A percentile compares a stretch with the other conserved stretches of the same genome.
phyloP scores from a whole-genome alignment of 2,888 invertebrate genomes.

The Halictus ligatus region DNA sequence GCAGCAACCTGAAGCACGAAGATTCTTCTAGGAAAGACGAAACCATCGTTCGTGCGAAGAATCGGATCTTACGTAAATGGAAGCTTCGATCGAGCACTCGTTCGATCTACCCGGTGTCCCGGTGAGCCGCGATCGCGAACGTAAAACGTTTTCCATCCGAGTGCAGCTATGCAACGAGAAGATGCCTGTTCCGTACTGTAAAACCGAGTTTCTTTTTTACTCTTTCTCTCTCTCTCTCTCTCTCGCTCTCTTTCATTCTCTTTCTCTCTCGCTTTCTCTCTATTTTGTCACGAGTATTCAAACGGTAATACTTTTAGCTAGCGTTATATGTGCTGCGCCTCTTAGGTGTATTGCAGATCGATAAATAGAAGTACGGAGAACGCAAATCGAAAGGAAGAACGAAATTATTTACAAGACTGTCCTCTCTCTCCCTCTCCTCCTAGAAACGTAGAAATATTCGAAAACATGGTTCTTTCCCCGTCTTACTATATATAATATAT shows the following conservation, averaged over 20 bases:
- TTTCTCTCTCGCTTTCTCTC: slow-evolving; percentile 1
- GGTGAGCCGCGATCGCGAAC: slow-evolving; percentile 18
- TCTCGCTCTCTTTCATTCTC: neutral
- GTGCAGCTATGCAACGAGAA: neutral
- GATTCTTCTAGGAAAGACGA: neutral
- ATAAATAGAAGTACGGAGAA: slow-evolving; percentile 59
- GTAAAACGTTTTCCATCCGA: neutral
- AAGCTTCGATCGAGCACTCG: slow-evolving; percentile 18
- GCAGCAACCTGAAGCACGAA: neutral
- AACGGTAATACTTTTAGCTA: slow-evolving; percentile 51
- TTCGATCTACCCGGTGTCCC: neutral
- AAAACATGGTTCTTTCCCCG: slow-evolving; percentile 54
- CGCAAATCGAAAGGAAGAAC: slow-evolving; percentile 48
- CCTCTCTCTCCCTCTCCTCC: slow-evolving; percentile 10
- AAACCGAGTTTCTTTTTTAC: slow-evolving; percentile 24
- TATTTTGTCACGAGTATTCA: slow-evolving; percentile 26
- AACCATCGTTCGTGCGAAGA: slow-evolving; percentile 9
- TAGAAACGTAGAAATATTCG: slow-evolving; percentile 62
- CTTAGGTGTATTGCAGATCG: slow-evolving; percentile 56
- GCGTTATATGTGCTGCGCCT: slow-evolving; percentile 68
- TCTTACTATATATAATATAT: slow-evolving; percentile 54
- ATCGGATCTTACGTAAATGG: slow-evolving; percentile 17
- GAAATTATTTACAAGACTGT: slow-evolving; percentile 61
- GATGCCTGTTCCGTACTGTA: neutral
- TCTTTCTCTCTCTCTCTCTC: neutral